phyloP scores from a whole-genome alignment of 1,140 invertebrate genomes.

The Drosophila sp. region DNA sequence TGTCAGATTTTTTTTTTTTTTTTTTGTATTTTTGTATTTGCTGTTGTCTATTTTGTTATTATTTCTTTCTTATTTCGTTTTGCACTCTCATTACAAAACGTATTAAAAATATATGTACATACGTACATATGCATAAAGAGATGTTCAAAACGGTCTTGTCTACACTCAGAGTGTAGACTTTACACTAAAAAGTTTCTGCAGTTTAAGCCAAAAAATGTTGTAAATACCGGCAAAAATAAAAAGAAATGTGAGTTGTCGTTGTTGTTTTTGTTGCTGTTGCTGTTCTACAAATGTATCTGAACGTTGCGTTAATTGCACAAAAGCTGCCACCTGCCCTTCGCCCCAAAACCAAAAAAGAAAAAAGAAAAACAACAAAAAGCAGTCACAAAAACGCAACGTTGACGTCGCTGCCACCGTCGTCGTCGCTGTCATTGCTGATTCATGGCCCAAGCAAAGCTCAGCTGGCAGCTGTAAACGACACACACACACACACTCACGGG shows the following conservation, averaged over 20 bases:
- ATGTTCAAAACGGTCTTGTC: background rate
- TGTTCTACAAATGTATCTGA: conserved; percentile 49
- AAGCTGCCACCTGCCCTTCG: conserved; percentile 19
- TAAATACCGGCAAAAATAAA: conserved; percentile 13
- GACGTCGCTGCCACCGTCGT: conserved; percentile 7
- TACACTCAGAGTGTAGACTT: too few species aligned
- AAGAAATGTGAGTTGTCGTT: conserved; percentile 9
- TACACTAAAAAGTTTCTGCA: conserved; percentile 1
- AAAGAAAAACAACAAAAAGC: conserved; percentile 18
- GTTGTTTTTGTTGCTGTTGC: conserved; percentile 21
- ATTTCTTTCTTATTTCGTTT: conserved; percentile 23
- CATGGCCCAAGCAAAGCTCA: conserved; percentile 37
- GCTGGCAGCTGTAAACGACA: conserved; percentile 36
- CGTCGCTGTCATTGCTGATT: conserved; percentile 35
- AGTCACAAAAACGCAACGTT: conserved; percentile 35
- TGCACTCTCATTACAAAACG: conserved; percentile 53
- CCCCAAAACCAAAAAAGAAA: conserved; percentile 8
- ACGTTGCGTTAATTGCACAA: conserved; percentile 42
- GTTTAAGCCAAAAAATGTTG: conserved; percentile 15
- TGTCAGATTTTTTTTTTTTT: conserved; percentile 10
- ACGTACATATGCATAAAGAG: background rate
- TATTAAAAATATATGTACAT: conserved; percentile 9
- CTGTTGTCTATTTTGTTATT: background rate
- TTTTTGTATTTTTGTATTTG: too few species aligned
- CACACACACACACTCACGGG: conserved; percentile 1